Evolutionary conservation across 2,888 invertebrate genomes (phyloP).

Genomic region (Synergus itoensis): DNA sequence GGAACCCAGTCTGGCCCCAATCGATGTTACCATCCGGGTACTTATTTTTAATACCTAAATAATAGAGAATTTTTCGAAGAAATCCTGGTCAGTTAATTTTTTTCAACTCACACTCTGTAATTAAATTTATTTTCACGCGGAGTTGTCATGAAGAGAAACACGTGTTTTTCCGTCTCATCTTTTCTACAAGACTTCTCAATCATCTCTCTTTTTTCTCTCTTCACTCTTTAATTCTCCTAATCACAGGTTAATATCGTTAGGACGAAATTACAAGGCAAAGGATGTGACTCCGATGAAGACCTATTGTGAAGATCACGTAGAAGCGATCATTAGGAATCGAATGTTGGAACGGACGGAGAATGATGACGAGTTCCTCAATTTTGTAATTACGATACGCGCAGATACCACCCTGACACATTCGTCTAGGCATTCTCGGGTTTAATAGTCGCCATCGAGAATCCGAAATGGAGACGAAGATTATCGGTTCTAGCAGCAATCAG

Average conservation of each 20-base stretch:
- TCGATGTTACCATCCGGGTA: too few species aligned
- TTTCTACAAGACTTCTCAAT: neutral
- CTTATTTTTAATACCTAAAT: neutral
- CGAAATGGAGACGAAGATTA: slow-evolving; percentile 23
- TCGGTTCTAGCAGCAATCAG: neutral
- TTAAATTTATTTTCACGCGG: slow-evolving; percentile 21
- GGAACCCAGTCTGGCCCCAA: too few species aligned
- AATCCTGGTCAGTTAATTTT: neutral
- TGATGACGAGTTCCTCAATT: slow-evolving; percentile 53
- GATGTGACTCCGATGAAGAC: slow-evolving; percentile 52
- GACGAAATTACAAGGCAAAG: slow-evolving; percentile 59
- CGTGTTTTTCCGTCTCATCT: neutral
- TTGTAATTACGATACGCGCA: slow-evolving; percentile 62
- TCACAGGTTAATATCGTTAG: slow-evolving; percentile 56
- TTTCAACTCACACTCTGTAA: slow-evolving; percentile 1
- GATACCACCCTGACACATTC: slow-evolving; percentile 58
- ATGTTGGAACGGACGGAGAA: slow-evolving; percentile 56
- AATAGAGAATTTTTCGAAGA: neutral
- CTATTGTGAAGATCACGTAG: slow-evolving; percentile 62
- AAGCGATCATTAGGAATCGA: slow-evolving; percentile 63
- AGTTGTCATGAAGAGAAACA: neutral
- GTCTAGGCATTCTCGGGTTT: slow-evolving; percentile 41
- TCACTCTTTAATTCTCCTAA: slow-evolving; percentile 46
- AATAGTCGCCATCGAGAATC: slow-evolving; percentile 46
- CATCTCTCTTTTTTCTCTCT: slow-evolving; percentile 47